Base-by-base conservation (phyloP, 2,888 invertebrate species). In the Stenurella melanura region DNA sequence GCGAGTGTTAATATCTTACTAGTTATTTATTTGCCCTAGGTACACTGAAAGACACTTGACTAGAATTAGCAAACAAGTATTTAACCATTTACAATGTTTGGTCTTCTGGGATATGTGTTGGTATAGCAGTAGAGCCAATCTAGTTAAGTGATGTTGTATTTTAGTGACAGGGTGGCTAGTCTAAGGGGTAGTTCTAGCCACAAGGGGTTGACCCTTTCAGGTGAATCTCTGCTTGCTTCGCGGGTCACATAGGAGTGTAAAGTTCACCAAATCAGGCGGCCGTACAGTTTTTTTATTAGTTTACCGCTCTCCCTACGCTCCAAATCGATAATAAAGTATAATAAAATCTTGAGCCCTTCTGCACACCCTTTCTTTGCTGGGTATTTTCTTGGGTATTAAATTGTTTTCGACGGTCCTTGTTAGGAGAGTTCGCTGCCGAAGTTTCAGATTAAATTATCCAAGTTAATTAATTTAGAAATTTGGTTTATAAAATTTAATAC, bases 221-320 rank as follows among this genome's bases (percentile, higher is more conserved):
- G 72, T 42, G 63, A 68, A 67, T 63, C 70, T 72, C 75, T 79
- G 70, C 72, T 82, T 81, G 75, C 74, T 78, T 81, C 77, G 74
- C 82, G 76, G 78, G 81, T 82, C 83, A 81, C 81, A 83, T 77
- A 75, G 69, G 72, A 77, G 80, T 78, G 81, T 82, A 82, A 83
- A 83, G 80, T 82, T 83, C 78, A 73, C 80, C 76, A 75, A 75
- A 66, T 76, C 63, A 67, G 73, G 70, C 76, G 66, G 68, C 79
- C 73, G 70, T 76, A 76, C 75, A 71, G 71, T 73, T 76, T 76
- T 78, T 79, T 79, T 79, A 79, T 76, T 73, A 67, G 70, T 79
- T 54, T 70, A 19, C 73, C 68, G 68, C 67, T 74, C 76, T 76
- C 61, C 69, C 54, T 70, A n/a, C 54, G 73, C 67, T 68, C 66